Conservation (phyloP, 1,140 invertebrate genomes). For the Euura lappo region DNA sequence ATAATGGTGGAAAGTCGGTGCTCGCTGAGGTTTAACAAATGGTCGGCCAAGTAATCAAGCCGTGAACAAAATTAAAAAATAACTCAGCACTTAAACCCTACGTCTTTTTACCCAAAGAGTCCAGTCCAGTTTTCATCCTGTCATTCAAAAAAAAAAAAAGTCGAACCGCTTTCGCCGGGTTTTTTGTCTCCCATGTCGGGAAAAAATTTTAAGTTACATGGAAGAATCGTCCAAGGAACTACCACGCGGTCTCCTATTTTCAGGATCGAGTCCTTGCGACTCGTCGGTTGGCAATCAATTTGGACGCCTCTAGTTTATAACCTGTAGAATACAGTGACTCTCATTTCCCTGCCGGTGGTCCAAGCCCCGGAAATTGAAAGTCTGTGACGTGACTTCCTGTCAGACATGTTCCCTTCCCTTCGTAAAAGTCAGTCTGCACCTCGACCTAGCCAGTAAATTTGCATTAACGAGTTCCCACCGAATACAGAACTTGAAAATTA, state of each 20-base stretch:
- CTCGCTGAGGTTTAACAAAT: not conserved
- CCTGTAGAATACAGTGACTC: conserved; percentile 32
- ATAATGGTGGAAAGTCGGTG: conserved; percentile 1
- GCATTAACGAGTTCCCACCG: not conserved
- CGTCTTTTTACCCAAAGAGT: not conserved
- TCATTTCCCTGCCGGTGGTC: conserved; percentile 22
- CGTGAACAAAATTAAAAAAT: conserved; percentile 6
- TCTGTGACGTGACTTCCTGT: conserved; percentile 47
- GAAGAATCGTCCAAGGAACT: not conserved
- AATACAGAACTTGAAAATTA: not conserved
- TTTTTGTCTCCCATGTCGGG: not conserved
- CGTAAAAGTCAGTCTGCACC: not conserved
- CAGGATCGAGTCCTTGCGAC: not conserved
- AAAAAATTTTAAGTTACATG: not conserved
- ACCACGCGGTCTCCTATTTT: not conserved
- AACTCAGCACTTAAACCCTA: not conserved
- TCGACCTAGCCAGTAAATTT: not conserved
- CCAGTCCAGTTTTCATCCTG: not conserved
- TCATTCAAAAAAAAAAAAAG: not conserved
- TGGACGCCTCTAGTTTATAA: conserved; percentile 10
- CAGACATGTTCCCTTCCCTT: conserved; percentile 11
- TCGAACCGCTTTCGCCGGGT: not conserved
- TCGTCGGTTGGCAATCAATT: not conserved
- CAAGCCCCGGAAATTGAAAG: conserved; percentile 49
- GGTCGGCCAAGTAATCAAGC: not conserved